These are phyloP conservation scores for Brachyptera putata DNA, from an alignment of 2,888 invertebrate species.

Conservation along the genomic window DNA sequence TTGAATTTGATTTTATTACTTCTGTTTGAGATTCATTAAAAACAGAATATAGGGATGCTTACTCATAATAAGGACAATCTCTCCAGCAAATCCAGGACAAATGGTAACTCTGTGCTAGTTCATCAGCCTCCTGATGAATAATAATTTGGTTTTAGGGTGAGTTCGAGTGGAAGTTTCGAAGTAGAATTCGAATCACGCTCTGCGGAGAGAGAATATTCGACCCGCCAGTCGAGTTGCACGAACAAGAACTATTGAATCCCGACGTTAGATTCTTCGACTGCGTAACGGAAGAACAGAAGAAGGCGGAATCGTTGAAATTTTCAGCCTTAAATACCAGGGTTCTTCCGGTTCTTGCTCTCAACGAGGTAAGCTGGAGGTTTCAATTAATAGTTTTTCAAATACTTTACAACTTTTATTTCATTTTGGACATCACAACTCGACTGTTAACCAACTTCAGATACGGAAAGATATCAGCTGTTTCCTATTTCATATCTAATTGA, in stretches of 20 bases:
- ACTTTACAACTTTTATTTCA: too few relatives aligned
- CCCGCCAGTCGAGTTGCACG: constrained; percentile 67
- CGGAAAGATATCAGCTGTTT: too few relatives aligned
- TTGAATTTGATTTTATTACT: too few relatives aligned
- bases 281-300: constrained; percentile 38
- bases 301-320: neutral
- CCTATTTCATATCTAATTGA: too few relatives aligned
- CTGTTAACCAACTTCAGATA: too few relatives aligned
- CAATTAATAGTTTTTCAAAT: too few relatives aligned
- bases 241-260: constrained; percentile 54
- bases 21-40: too few relatives aligned
- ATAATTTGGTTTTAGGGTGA: constrained; percentile 54
- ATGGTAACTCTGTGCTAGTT: too few relatives aligned
- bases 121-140: neutral
- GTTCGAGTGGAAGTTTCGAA: constrained; percentile 82
- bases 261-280: constrained; percentile 46
- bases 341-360: constrained; percentile 88
- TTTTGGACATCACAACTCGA: too few relatives aligned
- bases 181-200: constrained; percentile 83
- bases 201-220: constrained; percentile 61
- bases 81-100: too few relatives aligned
- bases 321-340: constrained; percentile 45
- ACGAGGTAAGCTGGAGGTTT: constrained; percentile 69
- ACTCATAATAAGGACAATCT: too few relatives aligned
- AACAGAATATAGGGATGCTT: too few relatives aligned